Evolutionary conservation across 2,113 vertebrate species (phyloP), one percentile per base, ranked within the genome.

Genomic region (Anguilla rostrata): DNA sequence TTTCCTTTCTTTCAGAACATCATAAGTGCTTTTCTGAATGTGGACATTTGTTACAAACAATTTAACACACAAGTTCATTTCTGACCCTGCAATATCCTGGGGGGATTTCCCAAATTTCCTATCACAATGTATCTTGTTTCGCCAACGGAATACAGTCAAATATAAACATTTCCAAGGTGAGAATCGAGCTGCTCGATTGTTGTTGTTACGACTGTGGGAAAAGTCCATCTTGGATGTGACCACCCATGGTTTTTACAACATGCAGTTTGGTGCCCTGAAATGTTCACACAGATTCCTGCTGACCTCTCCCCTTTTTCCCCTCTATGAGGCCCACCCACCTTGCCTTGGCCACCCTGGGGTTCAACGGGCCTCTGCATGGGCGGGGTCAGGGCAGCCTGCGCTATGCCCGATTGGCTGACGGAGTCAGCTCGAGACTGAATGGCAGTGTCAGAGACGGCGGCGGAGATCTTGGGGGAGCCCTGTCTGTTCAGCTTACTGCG

Each of bases 321-420:
- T 2, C 56, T 1, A 34, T 26, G 15, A 6, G 14, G 91, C 89
- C 75, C 82, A 87, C 93, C 90, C 89, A 98, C 97, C 96, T 98
- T 98, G 91, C 97, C 95, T 81, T 97, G 97, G 83, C 96, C 97
- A 29, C 97, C 97, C 89, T 98, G 97, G 46, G 97, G 97, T 90
- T 98, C 97, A 12, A 97, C 97, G 0, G 97, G 97, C 88, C 97
- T 95, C 93, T 98, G 97, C 96, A 97, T 97, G 5, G 97, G 97
- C n/a, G 97, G 97, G 18, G 97, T 98, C 92, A 97, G 97, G 0
- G 95, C 93, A 79, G 95, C 94, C 90, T 95, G 93, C 89, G 86
- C 90, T 26, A 57, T 88, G 88, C 94, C 95, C 39, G 95, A 95
- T 78, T 95, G 95, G 88, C 94, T 95, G 75, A 95, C 93, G 3